These are phyloP conservation scores for Sparus aurata DNA, from an alignment of 2,797 vertebrate species.

Conservation along the genomic window DNA sequence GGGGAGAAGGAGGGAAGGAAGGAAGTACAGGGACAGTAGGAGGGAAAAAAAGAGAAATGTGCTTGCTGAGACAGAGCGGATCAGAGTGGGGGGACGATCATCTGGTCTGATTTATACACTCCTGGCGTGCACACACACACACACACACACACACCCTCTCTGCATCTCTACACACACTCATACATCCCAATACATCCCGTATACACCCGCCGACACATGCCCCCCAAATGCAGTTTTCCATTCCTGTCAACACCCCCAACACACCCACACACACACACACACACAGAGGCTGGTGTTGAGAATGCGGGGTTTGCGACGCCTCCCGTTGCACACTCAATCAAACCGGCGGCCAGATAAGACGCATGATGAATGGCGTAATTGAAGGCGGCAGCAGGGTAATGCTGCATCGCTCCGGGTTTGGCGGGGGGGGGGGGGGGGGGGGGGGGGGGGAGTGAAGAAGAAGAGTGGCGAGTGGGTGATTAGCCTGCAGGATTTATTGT, in stretches of 20 bases:
- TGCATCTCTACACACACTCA: conserved; percentile 40
- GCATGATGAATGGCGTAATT: conserved; percentile 85
- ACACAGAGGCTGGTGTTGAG: conserved; percentile 40
- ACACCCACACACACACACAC: conserved; percentile 44
- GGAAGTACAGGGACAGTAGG: conserved; percentile 65
- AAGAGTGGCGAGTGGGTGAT: conserved; percentile 75
- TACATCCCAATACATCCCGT: conserved; percentile 59
- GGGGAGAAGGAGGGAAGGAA: conserved; percentile 26
- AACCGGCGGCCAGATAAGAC: conserved; percentile 78
- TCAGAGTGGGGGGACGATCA: conserved; percentile 69
- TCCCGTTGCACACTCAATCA: conserved; percentile 77
- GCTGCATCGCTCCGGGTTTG: conserved; percentile 73
- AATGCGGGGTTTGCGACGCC: conserved; percentile 57
- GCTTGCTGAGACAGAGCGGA: conserved; percentile 63
- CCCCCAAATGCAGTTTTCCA: conserved; percentile 68
- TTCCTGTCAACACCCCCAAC: conserved; percentile 62
- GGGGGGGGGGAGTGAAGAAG: conserved; percentile 30
- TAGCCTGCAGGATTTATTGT: conserved; percentile 85
- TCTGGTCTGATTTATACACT: conserved; percentile 83
- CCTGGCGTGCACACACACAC: conserved; percentile 23
- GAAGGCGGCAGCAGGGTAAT: conserved; percentile 78
- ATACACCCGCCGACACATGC: conserved; percentile 34
- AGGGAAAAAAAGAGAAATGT: conserved; percentile 55
- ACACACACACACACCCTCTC: conserved; percentile 10
- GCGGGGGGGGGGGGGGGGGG: conserved; percentile 18